These are phyloP conservation scores for Meloidogyne chitwoodi DNA, from an alignment of 1,140 invertebrate genomes.

Conservation along the genomic window DNA sequence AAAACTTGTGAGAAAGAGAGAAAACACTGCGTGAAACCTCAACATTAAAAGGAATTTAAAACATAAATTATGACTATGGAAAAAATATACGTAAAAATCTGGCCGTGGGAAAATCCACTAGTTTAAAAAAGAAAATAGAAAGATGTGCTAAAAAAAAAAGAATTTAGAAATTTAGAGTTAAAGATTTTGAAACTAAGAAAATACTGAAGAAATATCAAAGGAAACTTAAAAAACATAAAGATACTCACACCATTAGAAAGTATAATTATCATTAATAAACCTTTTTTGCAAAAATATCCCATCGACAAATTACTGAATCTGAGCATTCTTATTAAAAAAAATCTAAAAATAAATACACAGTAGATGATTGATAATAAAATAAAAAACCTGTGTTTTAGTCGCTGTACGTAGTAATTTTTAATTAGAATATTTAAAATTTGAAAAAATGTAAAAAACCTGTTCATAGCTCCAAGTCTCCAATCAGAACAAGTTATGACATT, in stretches of 20 bases:
- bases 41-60: neutral
- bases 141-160: too few species aligned
- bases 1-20: neutral
- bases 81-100: neutral
- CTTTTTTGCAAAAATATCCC: conserved; percentile 68
- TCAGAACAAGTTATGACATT: too few species aligned
- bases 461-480: too few species aligned
- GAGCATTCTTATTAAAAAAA: conserved; percentile 67
- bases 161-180: too few species aligned
- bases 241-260: conserved; percentile 88
- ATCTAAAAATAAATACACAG: too few species aligned
- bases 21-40: neutral
- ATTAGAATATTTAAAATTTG: too few species aligned
- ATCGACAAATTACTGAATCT: conserved; percentile 94
- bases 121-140: neutral
- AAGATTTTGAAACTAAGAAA: too few species aligned
- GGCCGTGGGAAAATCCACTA: neutral
- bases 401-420: too few species aligned
- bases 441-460: too few species aligned
- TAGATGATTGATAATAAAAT: too few species aligned
- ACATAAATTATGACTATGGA: neutral
- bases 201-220: too few species aligned
- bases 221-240: neutral
- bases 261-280: conserved; percentile 81
- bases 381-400: too few species aligned